A percentile compares a stretch with the other conserved stretches of the same genome.
Conservation (phyloP, 2,888 invertebrate species). For the Alloplasta piceator region DNA sequence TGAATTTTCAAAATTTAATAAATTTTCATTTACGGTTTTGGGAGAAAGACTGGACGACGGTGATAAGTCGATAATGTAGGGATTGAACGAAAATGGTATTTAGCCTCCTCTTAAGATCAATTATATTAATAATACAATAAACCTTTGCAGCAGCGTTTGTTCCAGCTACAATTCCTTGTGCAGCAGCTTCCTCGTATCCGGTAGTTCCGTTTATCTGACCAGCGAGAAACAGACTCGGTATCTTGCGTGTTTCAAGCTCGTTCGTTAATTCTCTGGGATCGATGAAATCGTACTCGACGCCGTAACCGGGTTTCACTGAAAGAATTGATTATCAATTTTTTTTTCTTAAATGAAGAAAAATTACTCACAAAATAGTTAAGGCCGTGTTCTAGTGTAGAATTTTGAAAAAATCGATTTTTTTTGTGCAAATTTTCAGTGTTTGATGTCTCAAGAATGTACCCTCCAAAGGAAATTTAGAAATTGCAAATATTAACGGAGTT, state of each 20-base stretch:
- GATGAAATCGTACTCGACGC: conserved; percentile 94
- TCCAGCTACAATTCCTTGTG: conserved; percentile 94
- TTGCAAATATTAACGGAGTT: no score
- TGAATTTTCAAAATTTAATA: no score
- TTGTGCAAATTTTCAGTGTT: no score
- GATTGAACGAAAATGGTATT: no score
- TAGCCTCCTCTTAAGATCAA: no score
- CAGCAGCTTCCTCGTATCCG: conserved; percentile 96
- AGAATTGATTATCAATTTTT: background rate
- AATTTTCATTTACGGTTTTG: no score
- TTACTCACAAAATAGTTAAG: background rate
- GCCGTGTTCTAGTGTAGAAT: no score
- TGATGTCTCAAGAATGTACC: no score
- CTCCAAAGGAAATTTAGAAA: no score
- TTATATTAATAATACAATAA: conserved; percentile 38
- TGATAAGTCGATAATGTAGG: no score
- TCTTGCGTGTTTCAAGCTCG: conserved; percentile 89
- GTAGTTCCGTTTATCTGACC: conserved; percentile 97
- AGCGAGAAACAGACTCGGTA: conserved; percentile 90
- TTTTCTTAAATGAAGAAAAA: conserved; percentile 4
- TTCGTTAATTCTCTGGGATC: conserved; percentile 92
- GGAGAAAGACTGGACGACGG: no score
- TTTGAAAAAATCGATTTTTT: no score
- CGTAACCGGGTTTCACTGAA: conserved; percentile 85
- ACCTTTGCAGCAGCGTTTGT: conserved; percentile 89